A percentile compares a stretch with the other conserved stretches of the same genome.
Conservation (phyloP, 37 sponge, comb jelly and placozoan species). For the Amphimedon queenslandica region DNA sequence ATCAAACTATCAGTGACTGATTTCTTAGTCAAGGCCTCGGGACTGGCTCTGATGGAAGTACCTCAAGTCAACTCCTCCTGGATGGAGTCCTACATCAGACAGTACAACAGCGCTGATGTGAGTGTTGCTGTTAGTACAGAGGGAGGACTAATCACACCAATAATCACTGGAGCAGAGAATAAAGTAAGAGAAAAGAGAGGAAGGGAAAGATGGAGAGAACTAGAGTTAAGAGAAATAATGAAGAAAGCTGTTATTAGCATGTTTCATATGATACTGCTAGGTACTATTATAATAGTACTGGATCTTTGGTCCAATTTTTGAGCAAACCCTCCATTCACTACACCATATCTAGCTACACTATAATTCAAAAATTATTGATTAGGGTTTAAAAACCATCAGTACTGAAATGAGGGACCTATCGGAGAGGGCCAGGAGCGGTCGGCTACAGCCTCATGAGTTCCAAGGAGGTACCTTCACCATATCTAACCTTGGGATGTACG, state of each 20-base stretch:
- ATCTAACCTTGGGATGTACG: conserved; percentile 94
- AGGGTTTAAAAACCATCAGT: conserved; percentile 84
- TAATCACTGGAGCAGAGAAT: conserved; percentile 77
- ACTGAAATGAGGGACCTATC: conserved; percentile 61
- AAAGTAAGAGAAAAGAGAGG: conserved; percentile 61
- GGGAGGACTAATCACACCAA: conserved; percentile 95
- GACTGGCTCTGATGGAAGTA: conserved; percentile 67
- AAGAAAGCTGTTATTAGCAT: too few relatives aligned
- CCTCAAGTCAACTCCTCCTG: conserved; percentile 95
- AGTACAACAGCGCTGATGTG: conserved; percentile 82
- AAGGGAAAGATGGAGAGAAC: too few relatives aligned
- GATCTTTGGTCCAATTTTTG: too few relatives aligned
- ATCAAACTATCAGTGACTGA: conserved; percentile 92
- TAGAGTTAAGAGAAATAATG: too few relatives aligned
- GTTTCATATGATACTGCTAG: too few relatives aligned
- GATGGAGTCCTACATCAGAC: conserved; percentile 79
- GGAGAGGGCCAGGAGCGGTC: conserved; percentile 75
- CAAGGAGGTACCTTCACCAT: conserved; percentile 96
- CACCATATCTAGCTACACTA: too few relatives aligned
- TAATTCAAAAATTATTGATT: too few relatives aligned
- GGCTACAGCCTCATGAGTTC: conserved; percentile 87
- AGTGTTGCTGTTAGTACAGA: conserved; percentile 97
- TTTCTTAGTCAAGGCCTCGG: conserved; percentile 91
- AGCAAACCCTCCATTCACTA: too few relatives aligned
- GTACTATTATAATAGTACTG: too few relatives aligned